Conservation (phyloP, 2,113 vertebrate genomes). For the Pteropus alecto region DNA sequence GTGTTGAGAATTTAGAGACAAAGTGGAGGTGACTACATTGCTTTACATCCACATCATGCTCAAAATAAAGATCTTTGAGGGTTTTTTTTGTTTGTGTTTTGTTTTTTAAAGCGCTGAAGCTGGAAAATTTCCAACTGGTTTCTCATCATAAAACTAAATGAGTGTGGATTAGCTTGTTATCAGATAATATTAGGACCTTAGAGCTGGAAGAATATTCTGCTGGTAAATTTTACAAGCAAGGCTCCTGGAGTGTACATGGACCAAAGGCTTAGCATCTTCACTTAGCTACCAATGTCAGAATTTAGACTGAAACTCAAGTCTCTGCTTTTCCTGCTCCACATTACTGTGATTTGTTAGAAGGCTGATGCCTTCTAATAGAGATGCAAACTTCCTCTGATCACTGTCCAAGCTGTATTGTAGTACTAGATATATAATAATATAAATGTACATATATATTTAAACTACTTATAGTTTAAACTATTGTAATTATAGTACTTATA, state of each 20-base stretch:
- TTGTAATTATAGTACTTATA: neutral
- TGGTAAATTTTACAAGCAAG: neutral
- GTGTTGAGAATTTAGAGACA: neutral
- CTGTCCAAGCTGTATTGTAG: neutral
- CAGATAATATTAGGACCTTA: neutral
- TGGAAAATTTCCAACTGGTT: neutral
- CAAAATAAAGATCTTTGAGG: slow-evolving; percentile 16
- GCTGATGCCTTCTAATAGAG: neutral
- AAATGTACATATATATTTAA: neutral
- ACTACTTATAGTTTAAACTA: neutral
- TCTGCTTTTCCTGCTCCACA: neutral
- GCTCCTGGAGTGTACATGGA: neutral
- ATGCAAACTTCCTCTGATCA: neutral
- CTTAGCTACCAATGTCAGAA: neutral
- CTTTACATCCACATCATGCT: neutral
- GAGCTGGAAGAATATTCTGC: neutral
- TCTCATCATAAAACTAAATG: neutral
- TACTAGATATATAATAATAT: neutral
- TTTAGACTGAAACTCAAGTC: neutral
- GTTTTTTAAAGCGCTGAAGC: neutral
- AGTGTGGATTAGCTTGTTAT: neutral
- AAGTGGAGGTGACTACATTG: neutral
- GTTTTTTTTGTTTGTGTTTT: no score
- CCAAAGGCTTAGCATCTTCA: neutral
- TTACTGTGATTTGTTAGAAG: neutral